Evolutionary conservation across 2,888 invertebrate species (phyloP), one percentile per base, ranked within the genome.

Genomic region (Euspilapteryx auroguttella): DNA sequence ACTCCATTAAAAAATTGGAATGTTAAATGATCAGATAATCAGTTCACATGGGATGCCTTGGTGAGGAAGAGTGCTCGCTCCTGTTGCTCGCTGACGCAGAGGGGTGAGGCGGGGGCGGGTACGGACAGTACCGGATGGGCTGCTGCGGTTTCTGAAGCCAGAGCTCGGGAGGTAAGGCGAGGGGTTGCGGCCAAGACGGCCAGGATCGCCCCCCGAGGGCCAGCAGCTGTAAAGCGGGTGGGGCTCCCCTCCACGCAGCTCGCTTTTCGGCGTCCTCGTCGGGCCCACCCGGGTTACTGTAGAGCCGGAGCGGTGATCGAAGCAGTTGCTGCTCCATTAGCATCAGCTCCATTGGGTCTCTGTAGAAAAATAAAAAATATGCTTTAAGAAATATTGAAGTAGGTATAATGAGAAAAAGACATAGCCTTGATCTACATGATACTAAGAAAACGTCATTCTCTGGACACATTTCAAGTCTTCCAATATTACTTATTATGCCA

Each of bases 61-160:
- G 68, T 2, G 64, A 58, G 3, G 64, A 53, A 17, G 59, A 36
- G 39, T 65, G 68, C 26, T 66, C 69, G 11, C 52, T 50, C 25
- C 65, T 47, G 14, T 49, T 36, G 7, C 54, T 40, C 1, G 49
- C n/a, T n/a, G n/a, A 42, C 10, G 49, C 44, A 17, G 45, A 40
- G 12, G 53, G 55, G 37, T 59, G 68, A 31, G 66, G 37, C 12
- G 73, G 75, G 9, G 82, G 79, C n/a, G 82, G 81, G 41, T 82
- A 82, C 7, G 82, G 81, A 47, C 82, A 81, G 51, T 75, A 75
- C 44, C 81, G 78, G 9, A 82, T 68, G 1, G 80, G 75, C 15
- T 73, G 47, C 2, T 76, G 79, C 1, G 90, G 89, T 56, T 94
- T 94, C 78, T 93, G 94, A 83, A 94, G 87, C 79, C 94, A 94